phyloP scores from a whole-genome alignment of 2,113 vertebrate species.

The Nycticorax nycticorax region DNA sequence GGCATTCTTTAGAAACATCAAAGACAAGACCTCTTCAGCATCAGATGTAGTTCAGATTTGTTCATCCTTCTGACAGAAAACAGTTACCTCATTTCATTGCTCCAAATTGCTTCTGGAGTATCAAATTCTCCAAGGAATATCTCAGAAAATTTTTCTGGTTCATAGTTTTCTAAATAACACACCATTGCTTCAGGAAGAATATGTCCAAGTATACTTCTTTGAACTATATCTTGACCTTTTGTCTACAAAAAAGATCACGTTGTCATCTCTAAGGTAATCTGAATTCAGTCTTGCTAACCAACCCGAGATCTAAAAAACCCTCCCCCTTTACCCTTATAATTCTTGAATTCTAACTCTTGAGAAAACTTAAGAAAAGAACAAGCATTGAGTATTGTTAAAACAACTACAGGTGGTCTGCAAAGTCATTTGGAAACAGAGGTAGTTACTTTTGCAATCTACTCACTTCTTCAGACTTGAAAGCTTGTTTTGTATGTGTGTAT shows the following conservation, averaged over 20 bases:
- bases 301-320: background rate
- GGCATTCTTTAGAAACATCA: background rate
- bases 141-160: slow-evolving; percentile 95
- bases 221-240: slow-evolving; percentile 93
- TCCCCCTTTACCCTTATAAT: background rate
- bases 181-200: slow-evolving; percentile 98
- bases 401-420: background rate
- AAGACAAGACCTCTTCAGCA: background rate
- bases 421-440: background rate
- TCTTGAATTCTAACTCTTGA: background rate
- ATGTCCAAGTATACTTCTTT: slow-evolving; percentile 94
- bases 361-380: background rate
- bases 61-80: background rate
- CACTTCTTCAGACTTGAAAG: slow-evolving; percentile 98
- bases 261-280: background rate
- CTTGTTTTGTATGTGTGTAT: slow-evolving; percentile 95
- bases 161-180: slow-evolving; percentile 98
- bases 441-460: slow-evolving; percentile 19
- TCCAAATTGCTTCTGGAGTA: slow-evolving; percentile 99
- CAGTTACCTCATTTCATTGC: slow-evolving; percentile 95
- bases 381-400: background rate
- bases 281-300: background rate
- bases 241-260: slow-evolving; percentile 73
- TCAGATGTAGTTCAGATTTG: background rate
- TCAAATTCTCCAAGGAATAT: slow-evolving; percentile 99